Base-by-base conservation (phyloP, 2,113 vertebrate species). In the Recurvirostra avosetta region DNA sequence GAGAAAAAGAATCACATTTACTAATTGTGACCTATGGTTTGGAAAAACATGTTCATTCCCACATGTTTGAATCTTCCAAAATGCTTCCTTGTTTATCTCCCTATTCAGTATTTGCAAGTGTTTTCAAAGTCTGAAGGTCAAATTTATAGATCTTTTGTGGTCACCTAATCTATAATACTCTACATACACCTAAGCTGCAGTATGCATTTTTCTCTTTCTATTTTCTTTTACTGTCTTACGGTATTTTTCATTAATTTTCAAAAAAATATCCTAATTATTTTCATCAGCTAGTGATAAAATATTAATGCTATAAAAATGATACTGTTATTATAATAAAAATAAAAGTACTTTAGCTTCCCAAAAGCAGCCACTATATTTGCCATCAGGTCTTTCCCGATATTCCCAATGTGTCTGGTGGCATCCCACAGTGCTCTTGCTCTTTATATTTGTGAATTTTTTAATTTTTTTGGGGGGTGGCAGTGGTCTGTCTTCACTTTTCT, bases 1-100 rank as follows among this genome's bases (percentile, higher is more conserved):
- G 84, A 94, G 65, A 91, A 94, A 94, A 96, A 94, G 32, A 94
- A 94, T 92, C 26, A 21, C 43, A 61, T 95, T 96, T 93, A 86
- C 81, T 74, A 95, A 97, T 56, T 5, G 12, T 27, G 19, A 77
- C 84, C 56, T 84, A 45, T 76, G 79, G 71, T 96, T 95, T 92
- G 66, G 72, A 94, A 97, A 93, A 92, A 85, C 36, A 27, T 23
- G 30, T 86, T 93, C 26, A 79, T 84, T 95, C 47, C 49, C 47
- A 77, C 27, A 27, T 23, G 12, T 79, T 55, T 74, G 65, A 71
- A 75, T 71, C 71, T 95, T 89, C 87, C 80, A 82, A 83, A 97
- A 86, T 18, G 53, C 15, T 74, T 73, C 63, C 80, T 73, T 71
- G 30, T 77, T 89, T 92, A 70, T 56, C 88, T 92, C 59, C 45